A percentile compares a stretch with the other conserved stretches of the same genome.
Evolutionary conservation across 2,797 vertebrate genomes (phyloP).

Genomic region (Anolis apletophallus): DNA sequence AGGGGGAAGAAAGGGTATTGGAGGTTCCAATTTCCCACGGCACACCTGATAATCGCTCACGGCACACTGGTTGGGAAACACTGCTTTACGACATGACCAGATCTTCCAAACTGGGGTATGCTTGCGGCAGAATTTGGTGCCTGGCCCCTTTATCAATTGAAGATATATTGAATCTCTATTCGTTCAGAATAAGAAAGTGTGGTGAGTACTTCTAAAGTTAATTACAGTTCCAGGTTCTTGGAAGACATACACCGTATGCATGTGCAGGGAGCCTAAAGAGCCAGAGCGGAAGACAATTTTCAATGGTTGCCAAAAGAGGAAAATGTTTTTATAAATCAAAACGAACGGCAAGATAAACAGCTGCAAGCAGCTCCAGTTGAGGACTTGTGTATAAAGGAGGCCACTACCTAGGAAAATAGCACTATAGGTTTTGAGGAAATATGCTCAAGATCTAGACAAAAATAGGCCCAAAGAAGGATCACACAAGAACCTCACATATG

Average conservation of each 20-base stretch:
- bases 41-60: too few species aligned
- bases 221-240: slow-evolving; percentile 17
- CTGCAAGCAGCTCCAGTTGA: not conserved
- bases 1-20: too few species aligned
- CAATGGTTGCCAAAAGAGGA: not conserved
- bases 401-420: not conserved
- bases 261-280: not conserved
- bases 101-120: not conserved
- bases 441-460: not conserved
- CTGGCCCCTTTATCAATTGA: not conserved
- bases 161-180: slow-evolving; percentile 1
- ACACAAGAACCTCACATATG: not conserved
- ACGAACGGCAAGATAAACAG: slow-evolving; percentile 1
- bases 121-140: not conserved
- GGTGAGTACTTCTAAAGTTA: not conserved
- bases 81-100: too few species aligned
- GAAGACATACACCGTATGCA: not conserved
- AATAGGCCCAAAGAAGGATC: not conserved
- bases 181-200: not conserved
- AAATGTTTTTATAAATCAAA: not conserved
- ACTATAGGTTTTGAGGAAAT: not conserved
- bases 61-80: too few species aligned
- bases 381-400: not conserved
- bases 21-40: too few species aligned
- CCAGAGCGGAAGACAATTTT: not conserved